Evolutionary conservation across 1,140 invertebrate genomes (phyloP).

Genomic region (Pollicipes pollicipes): DNA sequence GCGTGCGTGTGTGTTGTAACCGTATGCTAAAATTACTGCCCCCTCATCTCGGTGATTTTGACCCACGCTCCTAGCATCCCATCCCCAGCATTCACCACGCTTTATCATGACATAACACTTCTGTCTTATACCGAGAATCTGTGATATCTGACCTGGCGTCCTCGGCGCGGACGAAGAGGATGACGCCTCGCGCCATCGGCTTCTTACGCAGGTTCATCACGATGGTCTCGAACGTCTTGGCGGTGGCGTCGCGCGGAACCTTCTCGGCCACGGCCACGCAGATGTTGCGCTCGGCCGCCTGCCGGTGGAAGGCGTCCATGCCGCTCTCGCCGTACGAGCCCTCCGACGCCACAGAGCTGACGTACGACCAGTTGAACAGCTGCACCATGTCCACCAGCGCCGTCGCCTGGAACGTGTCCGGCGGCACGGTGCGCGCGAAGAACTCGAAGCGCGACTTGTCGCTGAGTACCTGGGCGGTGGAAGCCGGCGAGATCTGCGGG

Average conservation of each 20-base stretch:
- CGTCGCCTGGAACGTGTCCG: slow-evolving; percentile 29
- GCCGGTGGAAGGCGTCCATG: slow-evolving; percentile 44
- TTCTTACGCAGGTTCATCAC: slow-evolving; percentile 40
- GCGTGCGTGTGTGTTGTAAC: too few species aligned
- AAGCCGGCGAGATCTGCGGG: slow-evolving; percentile 36
- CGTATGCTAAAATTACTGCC: too few species aligned
- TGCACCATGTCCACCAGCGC: slow-evolving; percentile 38
- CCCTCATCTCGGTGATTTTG: too few species aligned
- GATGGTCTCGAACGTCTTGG: slow-evolving; percentile 40
- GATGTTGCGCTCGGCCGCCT: slow-evolving; percentile 44
- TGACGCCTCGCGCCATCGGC: slow-evolving; percentile 40
- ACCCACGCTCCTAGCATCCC: too few species aligned
- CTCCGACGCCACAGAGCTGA: slow-evolving; percentile 40
- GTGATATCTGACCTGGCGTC: slow-evolving; percentile 33
- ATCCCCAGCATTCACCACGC: too few species aligned
- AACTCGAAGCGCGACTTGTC: slow-evolving; percentile 41
- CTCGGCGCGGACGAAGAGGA: slow-evolving; percentile 49
- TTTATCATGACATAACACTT: slow-evolving; percentile 3
- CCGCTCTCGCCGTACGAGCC: slow-evolving; percentile 43
- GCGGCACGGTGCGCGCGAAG: slow-evolving; percentile 37
- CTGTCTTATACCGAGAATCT: too few species aligned
- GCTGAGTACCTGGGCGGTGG: slow-evolving; percentile 39
- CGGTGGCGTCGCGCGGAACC: slow-evolving; percentile 39
- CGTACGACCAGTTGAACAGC: slow-evolving; percentile 42
- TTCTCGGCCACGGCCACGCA: slow-evolving; percentile 55